A percentile compares a stretch with the other conserved stretches of the same genome.
Evolutionary conservation across 2,888 invertebrate genomes (phyloP).

Genomic region (Lepidochitona cinerea): DNA sequence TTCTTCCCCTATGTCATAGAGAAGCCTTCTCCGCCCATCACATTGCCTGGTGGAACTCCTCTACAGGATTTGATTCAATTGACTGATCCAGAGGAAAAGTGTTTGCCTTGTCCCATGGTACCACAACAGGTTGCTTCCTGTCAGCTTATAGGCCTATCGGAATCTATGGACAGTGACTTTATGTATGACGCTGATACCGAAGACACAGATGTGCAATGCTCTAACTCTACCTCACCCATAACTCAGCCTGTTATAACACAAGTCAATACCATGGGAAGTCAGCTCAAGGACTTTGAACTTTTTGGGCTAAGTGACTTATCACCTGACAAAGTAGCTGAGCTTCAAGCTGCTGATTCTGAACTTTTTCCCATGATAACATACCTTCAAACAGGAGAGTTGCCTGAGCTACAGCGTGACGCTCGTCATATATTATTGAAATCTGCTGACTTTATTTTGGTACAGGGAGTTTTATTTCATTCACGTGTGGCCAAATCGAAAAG

Average conservation of each 20-base stretch:
- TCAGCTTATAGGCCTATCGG: neutral
- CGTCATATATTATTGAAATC: slow-evolving; percentile 9
- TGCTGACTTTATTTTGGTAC: neutral
- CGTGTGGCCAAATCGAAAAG: slow-evolving; percentile 14
- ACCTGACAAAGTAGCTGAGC: slow-evolving; percentile 6
- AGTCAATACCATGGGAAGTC: too few relatives aligned
- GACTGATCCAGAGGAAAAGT: neutral
- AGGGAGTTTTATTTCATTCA: slow-evolving; percentile 8
- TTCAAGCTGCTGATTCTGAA: slow-evolving; percentile 16
- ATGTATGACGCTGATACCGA: slow-evolving; percentile 3
- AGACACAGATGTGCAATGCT: too few relatives aligned
- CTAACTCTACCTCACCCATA: too few relatives aligned
- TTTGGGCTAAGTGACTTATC: too few relatives aligned
- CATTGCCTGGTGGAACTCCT: neutral
- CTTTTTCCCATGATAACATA: slow-evolving; percentile 19
- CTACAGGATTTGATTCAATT: neutral
- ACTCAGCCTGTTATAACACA: too few relatives aligned
- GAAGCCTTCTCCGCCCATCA: neutral
- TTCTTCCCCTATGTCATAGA: slow-evolving; percentile 9
- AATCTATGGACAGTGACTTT: neutral
- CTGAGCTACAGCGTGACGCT: slow-evolving; percentile 25
- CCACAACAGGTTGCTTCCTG: neutral
- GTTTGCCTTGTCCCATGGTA: neutral
- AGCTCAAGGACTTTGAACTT: too few relatives aligned
- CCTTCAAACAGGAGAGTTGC: slow-evolving; percentile 12